Conservation (phyloP, 2,113 vertebrate genomes). For the Calyptommatus sinebrachiatus region DNA sequence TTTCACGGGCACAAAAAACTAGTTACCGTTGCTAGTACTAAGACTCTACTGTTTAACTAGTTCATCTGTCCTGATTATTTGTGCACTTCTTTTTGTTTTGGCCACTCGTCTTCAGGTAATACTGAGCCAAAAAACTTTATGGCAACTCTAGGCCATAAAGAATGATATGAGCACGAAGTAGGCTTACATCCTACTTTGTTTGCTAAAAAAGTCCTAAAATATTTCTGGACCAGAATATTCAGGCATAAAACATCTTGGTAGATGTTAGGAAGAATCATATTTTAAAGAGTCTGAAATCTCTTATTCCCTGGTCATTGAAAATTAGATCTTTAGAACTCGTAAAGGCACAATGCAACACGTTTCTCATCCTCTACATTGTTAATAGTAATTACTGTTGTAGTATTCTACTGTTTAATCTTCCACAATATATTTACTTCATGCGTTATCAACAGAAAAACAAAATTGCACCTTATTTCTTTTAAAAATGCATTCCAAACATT, state of each 20-base stretch:
- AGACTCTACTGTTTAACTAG: too few relatives aligned
- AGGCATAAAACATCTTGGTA: too few relatives aligned
- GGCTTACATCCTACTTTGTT: too few relatives aligned
- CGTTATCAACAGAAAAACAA: background rate
- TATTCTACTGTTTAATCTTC: too few relatives aligned
- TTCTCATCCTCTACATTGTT: background rate
- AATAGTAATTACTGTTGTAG: background rate
- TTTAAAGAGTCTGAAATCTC: background rate
- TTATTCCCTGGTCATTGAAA: background rate
- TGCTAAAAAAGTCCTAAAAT: background rate
- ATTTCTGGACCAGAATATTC: background rate
- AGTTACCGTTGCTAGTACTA: too few relatives aligned
- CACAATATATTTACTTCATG: background rate
- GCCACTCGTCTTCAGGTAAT: background rate
- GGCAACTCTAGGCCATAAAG: background rate
- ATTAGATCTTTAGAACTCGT: background rate
- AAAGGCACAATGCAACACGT: background rate
- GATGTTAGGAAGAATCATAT: too few relatives aligned
- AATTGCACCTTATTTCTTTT: too few relatives aligned
- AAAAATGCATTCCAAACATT: background rate
- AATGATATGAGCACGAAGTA: too few relatives aligned
- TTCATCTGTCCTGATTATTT: background rate
- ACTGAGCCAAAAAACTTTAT: too few relatives aligned
- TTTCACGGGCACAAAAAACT: too few relatives aligned
- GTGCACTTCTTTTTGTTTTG: too few relatives aligned